Percentiles rank a stretch among this genome's conserved stretches.
phyloP scores from a whole-genome alignment of 2,113 vertebrate species.

The Pionites leucogaster region DNA sequence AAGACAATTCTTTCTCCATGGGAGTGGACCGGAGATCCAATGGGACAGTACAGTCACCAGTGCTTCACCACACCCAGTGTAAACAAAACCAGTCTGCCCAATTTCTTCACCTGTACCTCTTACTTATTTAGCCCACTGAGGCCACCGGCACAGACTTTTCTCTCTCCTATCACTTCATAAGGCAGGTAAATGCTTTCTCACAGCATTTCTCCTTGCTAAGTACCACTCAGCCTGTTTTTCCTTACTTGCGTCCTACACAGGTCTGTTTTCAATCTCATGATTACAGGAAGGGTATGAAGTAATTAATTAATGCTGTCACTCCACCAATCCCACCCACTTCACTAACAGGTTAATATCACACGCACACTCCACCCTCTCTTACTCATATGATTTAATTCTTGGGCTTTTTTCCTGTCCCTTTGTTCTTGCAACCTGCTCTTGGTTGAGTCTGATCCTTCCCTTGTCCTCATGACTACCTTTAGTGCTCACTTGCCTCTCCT shows the following conservation, averaged over 20 bases:
- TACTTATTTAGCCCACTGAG: neutral
- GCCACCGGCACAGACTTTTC: fast-evolving
- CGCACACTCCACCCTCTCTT: neutral
- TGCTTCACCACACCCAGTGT: neutral
- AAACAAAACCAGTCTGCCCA: neutral
- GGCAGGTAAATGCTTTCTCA: neutral
- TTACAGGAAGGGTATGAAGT: neutral
- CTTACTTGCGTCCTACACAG: neutral
- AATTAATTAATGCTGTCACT: neutral
- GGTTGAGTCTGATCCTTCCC: neutral
- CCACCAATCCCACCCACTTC: neutral
- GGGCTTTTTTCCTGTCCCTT: neutral
- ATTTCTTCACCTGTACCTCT: neutral
- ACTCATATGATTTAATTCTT: neutral
- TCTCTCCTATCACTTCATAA: neutral
- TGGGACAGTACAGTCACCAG: fast-evolving
- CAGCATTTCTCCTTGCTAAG: neutral
- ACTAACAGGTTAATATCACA: neutral
- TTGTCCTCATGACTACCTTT: neutral
- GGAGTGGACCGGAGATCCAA: neutral
- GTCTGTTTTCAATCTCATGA: neutral
- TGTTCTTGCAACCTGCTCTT: neutral
- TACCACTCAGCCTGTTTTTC: neutral
- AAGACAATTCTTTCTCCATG: neutral
- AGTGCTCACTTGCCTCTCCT: neutral